Base-by-base conservation (phyloP, 2,888 invertebrate genomes). In the Acrobasis consociella region DNA sequence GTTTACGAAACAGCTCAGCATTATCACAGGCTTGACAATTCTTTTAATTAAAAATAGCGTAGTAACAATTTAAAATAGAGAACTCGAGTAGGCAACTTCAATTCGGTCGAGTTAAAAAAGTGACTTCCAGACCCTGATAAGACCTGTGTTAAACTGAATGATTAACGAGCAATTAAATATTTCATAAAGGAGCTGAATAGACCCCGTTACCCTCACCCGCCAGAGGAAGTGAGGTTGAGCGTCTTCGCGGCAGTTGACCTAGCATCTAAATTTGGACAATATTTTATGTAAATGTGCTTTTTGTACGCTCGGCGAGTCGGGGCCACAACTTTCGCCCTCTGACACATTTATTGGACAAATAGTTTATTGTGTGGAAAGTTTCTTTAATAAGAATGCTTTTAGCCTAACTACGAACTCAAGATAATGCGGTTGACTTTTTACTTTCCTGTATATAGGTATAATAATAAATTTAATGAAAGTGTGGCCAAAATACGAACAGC, bases 251-350 rank as follows among this genome's bases (percentile, higher is more conserved):
- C 42, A 17, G 56, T 70, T 69, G 77, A 77, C 78, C 75, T 64
- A 16, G 13, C 22, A 39, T 17, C 42, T 42, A 56, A 56, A 42
- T 76, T 71, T 63, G 66, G 62, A 68, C 72, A 73, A 77, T 77
- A 74, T 74, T 74, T 71, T 71, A 73, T 74, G 72, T 65, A 74
- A 75, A 75, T 72, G 69, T 46, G 55, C 67, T 61, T 58, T 60
- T 60, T 58, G 66, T 63, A 66, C 70, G 67, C 66, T 70, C 58
- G n/a, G n/a, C n/a, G n/a, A n/a, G n/a, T n/a, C n/a, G 56, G 63
- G 67, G 65, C 61, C 62, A 56, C 22, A 53, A 58, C 49, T 62
- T 61, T 37, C 11, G n/a, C 16, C 16, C 11, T 42, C 51, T 22
- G 56, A 56, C 42, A n/a, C 42, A 15, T 56, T 56, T 56, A 56